phyloP scores from a whole-genome alignment of 2,797 vertebrate species.

The Cyclopterus lumpus region DNA sequence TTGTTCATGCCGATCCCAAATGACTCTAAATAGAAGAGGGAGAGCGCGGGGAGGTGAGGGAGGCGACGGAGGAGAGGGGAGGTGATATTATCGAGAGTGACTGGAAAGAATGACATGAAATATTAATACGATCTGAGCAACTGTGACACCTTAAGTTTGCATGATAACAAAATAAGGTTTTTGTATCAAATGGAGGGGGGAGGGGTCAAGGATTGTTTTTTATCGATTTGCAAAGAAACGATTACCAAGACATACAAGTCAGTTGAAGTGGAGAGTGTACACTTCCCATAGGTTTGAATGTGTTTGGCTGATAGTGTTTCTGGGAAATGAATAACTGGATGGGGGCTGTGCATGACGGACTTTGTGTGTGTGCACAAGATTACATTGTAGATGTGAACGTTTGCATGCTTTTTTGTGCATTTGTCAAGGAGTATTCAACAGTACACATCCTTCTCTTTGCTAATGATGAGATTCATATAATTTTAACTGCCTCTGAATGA shows the following conservation, averaged over 20 bases:
- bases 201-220: conserved; percentile 19
- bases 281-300: conserved; percentile 27
- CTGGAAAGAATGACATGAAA: conserved; percentile 68
- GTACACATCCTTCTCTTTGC: conserved; percentile 55
- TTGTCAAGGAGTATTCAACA: conserved; percentile 32
- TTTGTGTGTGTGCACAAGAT: conserved; percentile 1
- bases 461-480: conserved; percentile 72
- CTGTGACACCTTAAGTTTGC: conserved; percentile 59
- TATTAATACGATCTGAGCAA: conserved; percentile 64
- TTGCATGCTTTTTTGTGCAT: neutral
- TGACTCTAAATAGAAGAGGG: conserved; percentile 68
- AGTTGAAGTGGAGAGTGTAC: conserved; percentile 19
- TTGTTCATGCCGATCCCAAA: conserved; percentile 77
- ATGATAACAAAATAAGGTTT: conserved; percentile 60
- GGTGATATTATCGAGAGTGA: conserved; percentile 38
- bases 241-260: conserved; percentile 23
- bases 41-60: conserved; percentile 48
- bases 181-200: conserved; percentile 22
- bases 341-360: neutral
- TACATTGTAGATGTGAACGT: conserved; percentile 9
- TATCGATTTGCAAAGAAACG: conserved; percentile 41
- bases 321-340: conserved; percentile 21
- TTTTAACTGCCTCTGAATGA: conserved; percentile 68
- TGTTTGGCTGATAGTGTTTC: conserved; percentile 15
- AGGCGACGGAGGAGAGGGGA: conserved; percentile 27